Evolutionary conservation across 2,113 vertebrate genomes (phyloP).

Genomic region (Porphyrio hochstetteri): DNA sequence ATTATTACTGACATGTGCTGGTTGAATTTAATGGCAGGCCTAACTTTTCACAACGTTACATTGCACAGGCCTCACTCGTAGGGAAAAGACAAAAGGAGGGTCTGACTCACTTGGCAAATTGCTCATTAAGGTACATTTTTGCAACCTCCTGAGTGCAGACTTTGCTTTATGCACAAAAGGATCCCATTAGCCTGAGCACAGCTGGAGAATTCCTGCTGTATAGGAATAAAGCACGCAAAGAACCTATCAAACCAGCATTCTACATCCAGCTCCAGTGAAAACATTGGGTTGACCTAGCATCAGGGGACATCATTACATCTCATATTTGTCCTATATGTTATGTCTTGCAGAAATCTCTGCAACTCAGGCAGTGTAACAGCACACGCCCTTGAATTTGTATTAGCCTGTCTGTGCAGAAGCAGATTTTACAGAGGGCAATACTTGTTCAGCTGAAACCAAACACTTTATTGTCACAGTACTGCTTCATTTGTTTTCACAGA

Average conservation of each 20-base stretch:
- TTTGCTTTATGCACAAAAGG: neutral
- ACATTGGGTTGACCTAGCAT: neutral
- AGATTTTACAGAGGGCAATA: neutral
- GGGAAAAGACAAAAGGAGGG: neutral
- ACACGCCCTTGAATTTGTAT: neutral
- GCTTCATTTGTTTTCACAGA: neutral
- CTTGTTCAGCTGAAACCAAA: conserved; percentile 13
- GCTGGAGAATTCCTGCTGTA: neutral
- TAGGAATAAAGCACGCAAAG: neutral
- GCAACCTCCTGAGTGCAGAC: neutral
- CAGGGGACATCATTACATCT: neutral
- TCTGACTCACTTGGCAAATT: neutral
- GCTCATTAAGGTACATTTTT: neutral
- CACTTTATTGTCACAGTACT: neutral
- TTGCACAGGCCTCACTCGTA: neutral
- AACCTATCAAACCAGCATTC: neutral
- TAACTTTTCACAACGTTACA: neutral
- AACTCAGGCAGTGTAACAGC: neutral
- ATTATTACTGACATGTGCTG: neutral
- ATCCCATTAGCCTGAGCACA: neutral
- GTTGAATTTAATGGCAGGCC: neutral
- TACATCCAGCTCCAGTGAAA: neutral
- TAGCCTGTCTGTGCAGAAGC: neutral
- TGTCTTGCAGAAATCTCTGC: neutral
- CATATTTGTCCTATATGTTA: neutral